Evolutionary conservation across 2,113 vertebrate species (phyloP), one percentile per base, ranked within the genome.

Genomic region (Platichthys flesus): DNA sequence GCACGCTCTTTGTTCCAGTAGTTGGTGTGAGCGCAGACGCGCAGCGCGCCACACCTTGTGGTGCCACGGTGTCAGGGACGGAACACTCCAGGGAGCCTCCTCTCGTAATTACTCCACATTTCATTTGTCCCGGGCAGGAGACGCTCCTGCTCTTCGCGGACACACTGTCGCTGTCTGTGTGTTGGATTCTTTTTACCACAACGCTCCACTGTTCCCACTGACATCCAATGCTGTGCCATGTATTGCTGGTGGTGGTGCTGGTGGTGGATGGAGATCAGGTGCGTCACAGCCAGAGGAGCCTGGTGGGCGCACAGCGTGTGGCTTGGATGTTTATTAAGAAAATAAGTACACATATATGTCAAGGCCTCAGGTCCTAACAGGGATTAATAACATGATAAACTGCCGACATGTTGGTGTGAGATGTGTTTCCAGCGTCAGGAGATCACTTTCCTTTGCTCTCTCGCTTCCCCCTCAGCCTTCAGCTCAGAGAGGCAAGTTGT

Each of bases 41-140:
- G 74, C 81, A 59, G 13, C 15, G 75, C 52, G 76, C 86, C 86
- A 79, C 85, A 82, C 88, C 85, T 89, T 78, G 60, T 47, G 75
- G 78, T 75, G 82, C 66, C 76, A 73, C 74, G 49, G 69, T 35
- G 47, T 66, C 71, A 62, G 57, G 65, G 66, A 54, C 35, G 24
- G 47, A 74, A n/a, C 71, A 67, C 87, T 76, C 86, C 71, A 9
- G 87, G 70, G 88, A 82, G 79, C 68, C 60, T 71, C 56, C 57
- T 64, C 82, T 88, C 76, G 83, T 90, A 89, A 89, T 91, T 85
- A 91, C 81, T 84, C 86, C 88, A 85, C 83, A 78, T 85, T 83
- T 86, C 78, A 91, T 93, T 81, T 82, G 85, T 85, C 80, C 82
- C 61, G 42, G 42, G 66, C 87, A 84, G 78, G 89, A 90, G 85